Evolutionary conservation across 2,113 vertebrate genomes (phyloP).

Genomic region (Trematocara variabile): DNA sequence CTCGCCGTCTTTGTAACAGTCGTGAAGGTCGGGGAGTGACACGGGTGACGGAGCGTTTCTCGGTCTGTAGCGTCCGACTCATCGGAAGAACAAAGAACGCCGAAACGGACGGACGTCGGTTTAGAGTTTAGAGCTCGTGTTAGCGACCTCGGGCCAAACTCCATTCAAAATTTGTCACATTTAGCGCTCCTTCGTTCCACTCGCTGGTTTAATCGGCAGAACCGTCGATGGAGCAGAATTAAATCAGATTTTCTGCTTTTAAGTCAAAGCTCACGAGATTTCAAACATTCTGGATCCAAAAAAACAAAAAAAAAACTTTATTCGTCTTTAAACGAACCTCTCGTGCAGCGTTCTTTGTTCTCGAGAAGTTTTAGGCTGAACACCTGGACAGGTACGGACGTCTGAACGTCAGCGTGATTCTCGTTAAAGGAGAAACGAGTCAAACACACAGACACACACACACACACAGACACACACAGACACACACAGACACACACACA

Average conservation of each 20-base stretch:
- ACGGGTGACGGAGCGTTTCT: not conserved
- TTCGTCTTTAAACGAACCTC: not conserved
- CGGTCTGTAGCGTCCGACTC: not conserved
- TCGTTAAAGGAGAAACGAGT: not conserved
- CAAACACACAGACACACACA: not conserved
- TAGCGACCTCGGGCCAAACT: not conserved
- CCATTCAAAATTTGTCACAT: not conserved
- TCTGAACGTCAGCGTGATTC: not conserved
- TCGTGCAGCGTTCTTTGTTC: not conserved
- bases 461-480: accelerated
- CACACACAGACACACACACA: not conserved
- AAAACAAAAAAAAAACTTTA: not conserved
- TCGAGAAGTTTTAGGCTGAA: not conserved
- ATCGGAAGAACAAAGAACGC: not conserved
- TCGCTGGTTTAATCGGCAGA: not conserved
- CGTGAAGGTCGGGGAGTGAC: not conserved
- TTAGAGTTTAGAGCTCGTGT: not conserved
- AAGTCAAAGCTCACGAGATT: not conserved
- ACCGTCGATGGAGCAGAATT: not conserved
- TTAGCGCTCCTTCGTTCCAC: not conserved
- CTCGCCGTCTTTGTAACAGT: not conserved
- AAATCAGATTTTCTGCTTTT: not conserved
- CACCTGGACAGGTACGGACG: not conserved
- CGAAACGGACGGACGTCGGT: not conserved
- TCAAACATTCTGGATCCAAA: not conserved